phyloP scores from a whole-genome alignment of 2,797 vertebrate genomes.

The Melanotaenia boesemani region DNA sequence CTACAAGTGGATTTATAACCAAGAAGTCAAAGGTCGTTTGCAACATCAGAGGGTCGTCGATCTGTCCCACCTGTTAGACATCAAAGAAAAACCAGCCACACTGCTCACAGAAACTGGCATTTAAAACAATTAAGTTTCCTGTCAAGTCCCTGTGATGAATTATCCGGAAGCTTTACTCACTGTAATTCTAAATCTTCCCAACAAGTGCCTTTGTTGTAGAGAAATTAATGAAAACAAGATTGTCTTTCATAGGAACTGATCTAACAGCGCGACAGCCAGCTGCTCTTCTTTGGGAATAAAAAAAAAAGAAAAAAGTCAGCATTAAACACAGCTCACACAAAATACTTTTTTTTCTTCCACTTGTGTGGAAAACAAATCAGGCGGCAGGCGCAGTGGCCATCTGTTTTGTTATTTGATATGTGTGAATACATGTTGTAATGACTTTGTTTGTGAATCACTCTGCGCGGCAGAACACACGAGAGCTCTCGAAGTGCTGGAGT shows the following conservation, averaged over 20 bases:
- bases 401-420: constrained; percentile 99
- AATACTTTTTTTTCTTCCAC: constrained; percentile 91
- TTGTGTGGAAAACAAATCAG: constrained; percentile 99
- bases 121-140: constrained; percentile 98
- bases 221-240: constrained; percentile 99
- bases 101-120: constrained; percentile 91
- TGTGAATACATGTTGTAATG: constrained; percentile 99
- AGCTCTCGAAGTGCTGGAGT: constrained; percentile 99
- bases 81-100: constrained; percentile 76
- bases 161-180: constrained; percentile 98
- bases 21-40: constrained; percentile 71
- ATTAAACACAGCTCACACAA: constrained; percentile 99
- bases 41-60: constrained; percentile 77
- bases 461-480: constrained; percentile 98
- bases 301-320: constrained; percentile 86
- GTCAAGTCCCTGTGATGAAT: constrained; percentile 99
- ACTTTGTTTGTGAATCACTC: constrained; percentile 99
- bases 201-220: constrained; percentile 99
- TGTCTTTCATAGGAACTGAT: constrained; percentile 99
- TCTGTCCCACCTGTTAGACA: constrained; percentile 83
- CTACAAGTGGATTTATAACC: constrained; percentile 75
- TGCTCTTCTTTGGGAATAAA: constrained; percentile 99
- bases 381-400: constrained; percentile 98
- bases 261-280: constrained; percentile 99
- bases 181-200: constrained; percentile 99